Conservation (phyloP, 1,140 invertebrate genomes). For the Papilio polyxenes region DNA sequence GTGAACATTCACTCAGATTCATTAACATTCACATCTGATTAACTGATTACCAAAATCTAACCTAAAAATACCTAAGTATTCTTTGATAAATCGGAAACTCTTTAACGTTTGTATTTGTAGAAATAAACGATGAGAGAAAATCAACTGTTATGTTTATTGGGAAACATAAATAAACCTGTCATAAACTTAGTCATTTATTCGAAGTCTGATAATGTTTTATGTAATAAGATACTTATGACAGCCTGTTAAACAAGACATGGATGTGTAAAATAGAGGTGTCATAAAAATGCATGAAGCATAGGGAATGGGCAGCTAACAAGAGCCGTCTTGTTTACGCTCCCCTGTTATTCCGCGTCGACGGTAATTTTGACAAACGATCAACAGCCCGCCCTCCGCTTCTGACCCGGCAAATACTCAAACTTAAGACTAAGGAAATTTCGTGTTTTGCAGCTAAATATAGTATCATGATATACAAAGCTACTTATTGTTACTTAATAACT, state of each 20-base stretch:
- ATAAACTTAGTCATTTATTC: too few species aligned
- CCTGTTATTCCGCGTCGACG: constrained; percentile 69
- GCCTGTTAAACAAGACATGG: constrained; percentile 50
- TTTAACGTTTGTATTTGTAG: too few species aligned
- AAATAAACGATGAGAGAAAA: too few species aligned
- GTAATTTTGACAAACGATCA: constrained; percentile 69
- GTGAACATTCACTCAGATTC: too few species aligned
- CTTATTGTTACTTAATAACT: too few species aligned
- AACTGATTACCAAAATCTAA: too few species aligned
- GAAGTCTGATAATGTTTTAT: too few species aligned
- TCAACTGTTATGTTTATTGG: too few species aligned
- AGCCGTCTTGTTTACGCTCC: constrained; percentile 44
- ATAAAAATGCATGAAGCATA: constrained; percentile 69
- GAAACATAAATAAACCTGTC: too few species aligned
- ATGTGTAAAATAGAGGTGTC: constrained; percentile 61
- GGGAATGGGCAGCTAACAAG: constrained; percentile 64
- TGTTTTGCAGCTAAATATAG: background rate
- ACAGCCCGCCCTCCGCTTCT: background rate
- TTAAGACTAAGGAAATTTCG: background rate
- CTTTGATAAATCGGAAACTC: too few species aligned
- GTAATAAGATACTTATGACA: background rate
- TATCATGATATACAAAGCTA: background rate
- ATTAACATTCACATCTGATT: too few species aligned
- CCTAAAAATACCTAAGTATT: too few species aligned
- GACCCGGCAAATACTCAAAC: background rate